Evolutionary conservation across 92 coral and sea anemone species (phyloP), one percentile per base, ranked within the genome.

Genomic region (Paramuricea clavata): DNA sequence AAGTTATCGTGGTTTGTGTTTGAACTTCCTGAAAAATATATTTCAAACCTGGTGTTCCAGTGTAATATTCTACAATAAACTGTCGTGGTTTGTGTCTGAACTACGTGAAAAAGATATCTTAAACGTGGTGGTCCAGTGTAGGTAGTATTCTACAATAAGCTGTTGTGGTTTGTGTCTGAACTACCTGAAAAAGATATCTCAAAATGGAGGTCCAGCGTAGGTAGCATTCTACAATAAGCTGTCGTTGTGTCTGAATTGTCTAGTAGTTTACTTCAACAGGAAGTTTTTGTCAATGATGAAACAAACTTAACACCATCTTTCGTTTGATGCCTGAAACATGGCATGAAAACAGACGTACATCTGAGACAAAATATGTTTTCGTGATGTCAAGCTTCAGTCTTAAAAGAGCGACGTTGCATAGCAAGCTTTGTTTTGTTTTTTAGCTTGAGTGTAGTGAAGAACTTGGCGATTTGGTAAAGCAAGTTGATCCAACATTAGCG

Each of bases 371-470:
- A 69, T 32, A 17, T 69, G 7, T 30, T 85, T 88, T 94, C 85
- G 85, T 88, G 74, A 88, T 94, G 92, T 32, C 44, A 12, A 10
- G 44, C 44, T 4, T 39, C 10, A 10, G 5, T 39, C 44, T 25
- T 34, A 17, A 28, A 28, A 7, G 49, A 13, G 49, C 21, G 21
- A 32, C 33, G 21, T 23, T 32, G 9, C 16, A 74, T 33, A 41
- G 25, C 22, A 15, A 57, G 34, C 11, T 2, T 23, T 76, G 31
- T 33, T 10, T 49, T 79, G 0, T 30, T 52, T 74, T 86, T 25
- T 83, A 96, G 99, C 92, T 96, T 72, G 99, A 96, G 50, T 96
- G 99, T 91, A 96, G 99, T 90, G 99, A 96, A 87, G 99, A 96
- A 73, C 94, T 96, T 78, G 99, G 99, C 70, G 99, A 96, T 79